Base-by-base conservation (phyloP, 2,797 vertebrate species). In the Clamator glandarius region DNA sequence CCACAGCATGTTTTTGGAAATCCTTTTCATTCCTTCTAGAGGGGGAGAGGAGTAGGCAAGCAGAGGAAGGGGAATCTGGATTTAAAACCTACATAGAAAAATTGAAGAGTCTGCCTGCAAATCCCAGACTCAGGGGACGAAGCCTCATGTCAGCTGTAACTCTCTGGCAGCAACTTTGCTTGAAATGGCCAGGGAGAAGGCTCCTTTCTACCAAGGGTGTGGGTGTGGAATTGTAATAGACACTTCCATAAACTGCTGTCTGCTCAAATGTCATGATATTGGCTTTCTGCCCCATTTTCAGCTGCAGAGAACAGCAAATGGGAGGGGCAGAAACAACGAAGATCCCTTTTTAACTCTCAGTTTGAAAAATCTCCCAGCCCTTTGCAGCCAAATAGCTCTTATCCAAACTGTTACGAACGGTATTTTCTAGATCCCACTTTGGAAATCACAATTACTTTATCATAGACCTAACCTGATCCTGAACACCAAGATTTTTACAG, bases 251-350 rank as follows among this genome's bases (percentile, higher is more conserved):
- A 95, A 90, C 58, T 93, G 88, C 92, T 93, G 84, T 77, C 93
- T 44, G 44, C 84, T 84, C 89, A 95, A 93, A 96, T 92, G 93
- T 95, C 92, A 96, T 59, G 55, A 41, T 54, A 57, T 83, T 96
- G 94, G 94, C 95, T 96, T 89, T 91, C 89, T 92, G 94, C 95
- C 95, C 73, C 78, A 29, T 89, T 94, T 96, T 89, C 90, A 95
- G 89, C 90, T 85, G 89, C 91, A 95, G 77, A 80, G 84, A 93
- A 85, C 70, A 89, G 93, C 86, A 94, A 68, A 89, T 58, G 81
- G 89, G 95, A 95, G 93, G 90, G 92, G 94, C 94, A 94, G 78
- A 91, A 94, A 94, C 68, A 93, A 95, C 6, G 84, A 94, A 95
- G 78, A 92, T 92, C 87, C 88, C 81, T 90, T 95, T 95, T 93